Conservation (phyloP, 2,888 invertebrate species). For the Bugula neritina region DNA sequence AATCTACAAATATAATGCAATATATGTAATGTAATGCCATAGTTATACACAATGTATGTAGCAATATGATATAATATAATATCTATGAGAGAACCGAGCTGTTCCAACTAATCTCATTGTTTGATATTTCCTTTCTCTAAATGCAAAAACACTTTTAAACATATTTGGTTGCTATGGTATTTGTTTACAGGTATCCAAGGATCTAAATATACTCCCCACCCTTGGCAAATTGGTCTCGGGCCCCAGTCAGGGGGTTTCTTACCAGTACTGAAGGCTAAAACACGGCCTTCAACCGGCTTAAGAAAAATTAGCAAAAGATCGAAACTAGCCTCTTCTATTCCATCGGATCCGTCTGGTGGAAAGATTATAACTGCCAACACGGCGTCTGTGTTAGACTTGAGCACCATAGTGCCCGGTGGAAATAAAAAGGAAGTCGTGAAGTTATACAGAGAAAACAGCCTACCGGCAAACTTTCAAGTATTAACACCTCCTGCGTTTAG, state of each 20-base stretch:
- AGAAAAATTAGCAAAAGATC: neutral
- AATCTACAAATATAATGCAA: too few species aligned
- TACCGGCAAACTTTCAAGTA: neutral
- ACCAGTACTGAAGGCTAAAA: constrained; percentile 7
- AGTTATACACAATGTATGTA: too few species aligned
- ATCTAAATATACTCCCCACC: constrained; percentile 4
- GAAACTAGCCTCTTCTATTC: neutral
- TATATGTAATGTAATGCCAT: too few species aligned
- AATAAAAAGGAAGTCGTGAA: neutral
- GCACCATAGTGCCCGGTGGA: neutral
- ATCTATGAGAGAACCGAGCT: too few species aligned
- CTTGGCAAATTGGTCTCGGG: neutral
- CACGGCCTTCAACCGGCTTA: neutral
- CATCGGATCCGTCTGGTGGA: neutral
- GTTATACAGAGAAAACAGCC: constrained; percentile 9
- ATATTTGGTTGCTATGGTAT: too few species aligned
- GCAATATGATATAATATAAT: too few species aligned
- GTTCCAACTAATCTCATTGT: too few species aligned
- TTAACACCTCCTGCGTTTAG: neutral
- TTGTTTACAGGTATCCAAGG: constrained; percentile 7
- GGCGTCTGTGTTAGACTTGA: constrained; percentile 16
- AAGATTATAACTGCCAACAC: neutral
- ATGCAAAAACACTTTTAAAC: too few species aligned
- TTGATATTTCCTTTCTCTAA: too few species aligned
- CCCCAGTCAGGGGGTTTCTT: constrained; percentile 18